These are phyloP conservation scores for Ectobius pallidus DNA, from an alignment of 2,888 invertebrate species.

Conservation along the genomic window DNA sequence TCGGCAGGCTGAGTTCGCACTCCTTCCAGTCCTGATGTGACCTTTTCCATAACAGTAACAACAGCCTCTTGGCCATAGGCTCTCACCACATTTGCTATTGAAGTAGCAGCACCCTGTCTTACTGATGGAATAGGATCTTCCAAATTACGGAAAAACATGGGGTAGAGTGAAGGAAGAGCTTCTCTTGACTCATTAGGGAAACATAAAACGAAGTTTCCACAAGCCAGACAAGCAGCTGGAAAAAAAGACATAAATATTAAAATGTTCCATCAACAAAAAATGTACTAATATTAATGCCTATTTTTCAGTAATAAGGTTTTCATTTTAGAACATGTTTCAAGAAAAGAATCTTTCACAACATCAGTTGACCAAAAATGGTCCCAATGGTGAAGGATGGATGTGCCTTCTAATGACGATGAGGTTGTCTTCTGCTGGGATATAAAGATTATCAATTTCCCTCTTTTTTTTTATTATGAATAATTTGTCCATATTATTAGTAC, in stretches of 20 bases:
- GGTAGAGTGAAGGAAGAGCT: slow-evolving; percentile 54
- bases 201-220: slow-evolving; percentile 59
- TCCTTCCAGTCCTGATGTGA: slow-evolving; percentile 54
- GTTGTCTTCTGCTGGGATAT: no score
- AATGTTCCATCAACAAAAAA: no score
- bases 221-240: slow-evolving; percentile 61
- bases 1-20: slow-evolving; percentile 55
- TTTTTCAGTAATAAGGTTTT: no score
- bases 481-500: no score
- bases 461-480: no score
- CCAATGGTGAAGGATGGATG: no score
- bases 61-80: slow-evolving; percentile 53
- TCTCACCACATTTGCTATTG: slow-evolving; percentile 56
- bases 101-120: slow-evolving; percentile 61
- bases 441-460: no score
- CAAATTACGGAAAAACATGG: slow-evolving; percentile 55
- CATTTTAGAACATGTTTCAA: no score
- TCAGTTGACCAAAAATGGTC: no score
- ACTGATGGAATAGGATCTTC: slow-evolving; percentile 61
- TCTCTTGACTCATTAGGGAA: slow-evolving; percentile 57
- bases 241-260: neutral
- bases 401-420: no score
- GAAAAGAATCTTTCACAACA: no score
- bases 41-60: slow-evolving; percentile 51
- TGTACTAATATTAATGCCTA: no score